phyloP scores from a whole-genome alignment of 2,888 invertebrate genomes.

The Drosophila rellima region DNA sequence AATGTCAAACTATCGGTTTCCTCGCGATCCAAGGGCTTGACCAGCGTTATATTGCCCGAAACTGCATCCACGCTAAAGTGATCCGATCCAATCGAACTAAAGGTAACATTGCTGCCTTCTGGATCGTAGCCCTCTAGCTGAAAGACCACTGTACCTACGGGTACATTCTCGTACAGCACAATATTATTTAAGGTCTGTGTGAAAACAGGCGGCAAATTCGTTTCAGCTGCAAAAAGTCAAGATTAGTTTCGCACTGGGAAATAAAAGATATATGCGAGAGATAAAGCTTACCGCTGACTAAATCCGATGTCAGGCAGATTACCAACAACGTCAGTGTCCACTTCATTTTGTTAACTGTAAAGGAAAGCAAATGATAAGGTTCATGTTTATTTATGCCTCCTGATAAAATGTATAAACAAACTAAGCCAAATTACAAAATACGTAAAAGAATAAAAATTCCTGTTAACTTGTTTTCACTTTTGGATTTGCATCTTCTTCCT shows the following conservation, averaged over 20 bases:
- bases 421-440: constrained; percentile 48
- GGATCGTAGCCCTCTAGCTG: constrained; percentile 93
- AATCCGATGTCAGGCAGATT: constrained; percentile 47
- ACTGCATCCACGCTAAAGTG: constrained; percentile 91
- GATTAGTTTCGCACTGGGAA: not conserved
- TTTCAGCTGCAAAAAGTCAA: constrained; percentile 72
- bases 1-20: constrained; percentile 92
- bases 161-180: constrained; percentile 92
- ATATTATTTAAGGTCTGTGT: constrained; percentile 91
- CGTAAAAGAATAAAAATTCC: constrained; percentile 40
- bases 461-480: constrained; percentile 58
- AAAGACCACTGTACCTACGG: constrained; percentile 92
- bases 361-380: constrained; percentile 35
- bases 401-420: constrained; percentile 38
- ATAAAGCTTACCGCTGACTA: constrained; percentile 51
- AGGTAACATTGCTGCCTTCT: constrained; percentile 90
- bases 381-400: constrained; percentile 32
- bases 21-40: constrained; percentile 93
- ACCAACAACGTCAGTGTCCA: constrained; percentile 45
- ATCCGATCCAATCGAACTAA: constrained; percentile 92
- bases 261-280: not conserved
- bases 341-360: constrained; percentile 61
- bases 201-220: constrained; percentile 91
- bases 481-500: constrained; percentile 37
- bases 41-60: constrained; percentile 92